Conservation (phyloP, 2,113 vertebrate species). For the Sporophila hypoxantha region DNA sequence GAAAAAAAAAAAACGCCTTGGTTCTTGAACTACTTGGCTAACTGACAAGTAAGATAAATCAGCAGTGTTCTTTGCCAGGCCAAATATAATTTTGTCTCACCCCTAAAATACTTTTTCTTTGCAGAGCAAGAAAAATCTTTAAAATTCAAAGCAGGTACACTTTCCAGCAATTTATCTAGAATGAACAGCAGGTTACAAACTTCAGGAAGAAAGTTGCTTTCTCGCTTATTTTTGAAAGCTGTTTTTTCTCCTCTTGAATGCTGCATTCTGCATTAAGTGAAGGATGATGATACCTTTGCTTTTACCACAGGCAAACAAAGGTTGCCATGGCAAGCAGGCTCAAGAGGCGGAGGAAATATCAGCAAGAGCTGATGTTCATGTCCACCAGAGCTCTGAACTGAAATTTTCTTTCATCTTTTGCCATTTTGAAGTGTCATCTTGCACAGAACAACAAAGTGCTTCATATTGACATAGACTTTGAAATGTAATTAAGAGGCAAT, state of each 20-base stretch:
- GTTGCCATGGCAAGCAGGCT: constrained; percentile 68
- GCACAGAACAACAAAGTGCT: constrained; percentile 45
- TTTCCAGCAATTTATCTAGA: not conserved
- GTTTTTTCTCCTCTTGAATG: not conserved
- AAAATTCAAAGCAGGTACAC: not conserved
- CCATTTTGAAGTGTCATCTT: constrained; percentile 56
- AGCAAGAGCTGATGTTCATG: constrained; percentile 3
- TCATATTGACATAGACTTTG: constrained; percentile 54
- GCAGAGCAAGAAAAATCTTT: not conserved
- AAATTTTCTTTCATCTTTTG: constrained; percentile 72
- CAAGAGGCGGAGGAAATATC: constrained; percentile 19
- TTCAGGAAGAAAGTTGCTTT: not conserved
- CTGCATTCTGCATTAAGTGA: not conserved
- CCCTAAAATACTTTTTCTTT: not conserved
- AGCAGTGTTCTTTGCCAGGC: not conserved
- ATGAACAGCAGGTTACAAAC: not conserved
- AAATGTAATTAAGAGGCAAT: constrained; percentile 65
- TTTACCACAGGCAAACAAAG: constrained; percentile 42
- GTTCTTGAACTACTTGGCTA: not conserved
- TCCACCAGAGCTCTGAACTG: constrained; percentile 27
- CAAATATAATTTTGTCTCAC: not conserved
- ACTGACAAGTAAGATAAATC: not conserved
- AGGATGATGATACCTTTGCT: constrained; percentile 40
- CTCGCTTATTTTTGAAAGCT: constrained; percentile 13
- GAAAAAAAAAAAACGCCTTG: accelerated